These are phyloP conservation scores for Limnephilus rhombicus DNA, from an alignment of 2,888 invertebrate genomes.

Conservation along the genomic window DNA sequence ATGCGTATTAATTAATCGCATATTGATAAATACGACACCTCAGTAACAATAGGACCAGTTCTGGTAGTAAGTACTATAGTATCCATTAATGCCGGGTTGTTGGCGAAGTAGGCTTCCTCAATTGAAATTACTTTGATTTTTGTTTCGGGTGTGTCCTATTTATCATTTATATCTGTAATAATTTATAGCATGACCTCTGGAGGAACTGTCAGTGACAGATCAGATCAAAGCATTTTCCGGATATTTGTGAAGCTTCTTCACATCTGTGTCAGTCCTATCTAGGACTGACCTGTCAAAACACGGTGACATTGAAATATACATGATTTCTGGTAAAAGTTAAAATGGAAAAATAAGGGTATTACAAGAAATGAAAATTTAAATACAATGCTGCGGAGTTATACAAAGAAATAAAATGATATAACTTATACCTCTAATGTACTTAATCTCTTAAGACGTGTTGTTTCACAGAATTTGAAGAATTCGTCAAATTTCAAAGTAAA, in stretches of 20 bases:
- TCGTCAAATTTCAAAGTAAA: too few relatives aligned
- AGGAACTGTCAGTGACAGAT: neutral
- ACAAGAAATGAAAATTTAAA: neutral
- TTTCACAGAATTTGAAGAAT: too few relatives aligned
- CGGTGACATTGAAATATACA: neutral
- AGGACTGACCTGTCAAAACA: neutral
- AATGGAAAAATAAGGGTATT: neutral
- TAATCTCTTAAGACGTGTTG: too few relatives aligned
- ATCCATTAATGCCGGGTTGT: neutral
- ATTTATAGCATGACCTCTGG: neutral
- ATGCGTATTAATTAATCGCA: too few relatives aligned
- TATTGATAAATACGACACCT: too few relatives aligned
- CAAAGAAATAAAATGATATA: neutral
- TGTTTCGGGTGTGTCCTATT: neutral
- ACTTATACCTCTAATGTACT: too few relatives aligned
- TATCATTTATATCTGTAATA: neutral
- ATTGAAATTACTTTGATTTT: neutral
- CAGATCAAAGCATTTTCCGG: neutral
- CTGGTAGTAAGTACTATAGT: neutral
- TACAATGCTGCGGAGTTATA: neutral
- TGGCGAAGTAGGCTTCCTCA: neutral
- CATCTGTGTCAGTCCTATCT: too few relatives aligned
- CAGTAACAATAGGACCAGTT: too few relatives aligned
- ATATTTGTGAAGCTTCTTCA: neutral
- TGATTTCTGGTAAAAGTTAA: neutral